Base-by-base conservation (phyloP, 2,797 vertebrate species). In the Pseudomugil gertrudae region DNA sequence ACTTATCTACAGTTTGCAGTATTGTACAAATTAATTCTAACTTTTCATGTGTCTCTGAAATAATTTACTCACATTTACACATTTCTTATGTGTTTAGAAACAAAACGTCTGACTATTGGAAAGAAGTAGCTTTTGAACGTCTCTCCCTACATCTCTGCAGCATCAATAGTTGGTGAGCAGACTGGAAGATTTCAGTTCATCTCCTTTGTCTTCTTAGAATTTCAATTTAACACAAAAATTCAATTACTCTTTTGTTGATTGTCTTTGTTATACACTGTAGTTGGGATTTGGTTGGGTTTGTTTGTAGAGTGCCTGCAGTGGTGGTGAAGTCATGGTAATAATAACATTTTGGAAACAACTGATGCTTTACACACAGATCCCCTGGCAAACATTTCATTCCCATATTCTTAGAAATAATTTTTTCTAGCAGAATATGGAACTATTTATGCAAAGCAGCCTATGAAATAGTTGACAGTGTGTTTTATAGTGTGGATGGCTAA, bases 231-330 rank as follows among this genome's bases (percentile, higher is more conserved):
- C 74, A 61, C 53, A 14, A 69, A 66, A 55, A 76, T 67, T 70
- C 30, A 79, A 75, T 80, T 78, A 72, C 73, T 66, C 68, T 51
- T 51, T 67, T n/a, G 7, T 80, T 83, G 9, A 79, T 81, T 79
- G 70, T 72, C 74, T 84, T 64, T 78, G 66, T 87, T 87, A n/a
- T n/a, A n/a, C n/a, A n/a, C n/a, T n/a, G n/a, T n/a, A 43, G 21
- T 45, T n/a, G 2, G 2, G 43, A n/a, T 45, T 21, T 19, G 9
- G 40, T 43, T 45, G 4, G 15, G 72, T 80, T 74, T 80, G 61
- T 53, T 30, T 80, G 57, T 59, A 68, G 72, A 83, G 74, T 33
- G 29, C 68, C 58, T 70, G 58, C 69, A 14, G 72, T 69, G 53
- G 32, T 63, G 50, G 40, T 52, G 76, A 83, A 86, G 76, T 45